Evolutionary conservation across 2,797 vertebrate genomes (phyloP).

Genomic region (Pangasius djambal): DNA sequence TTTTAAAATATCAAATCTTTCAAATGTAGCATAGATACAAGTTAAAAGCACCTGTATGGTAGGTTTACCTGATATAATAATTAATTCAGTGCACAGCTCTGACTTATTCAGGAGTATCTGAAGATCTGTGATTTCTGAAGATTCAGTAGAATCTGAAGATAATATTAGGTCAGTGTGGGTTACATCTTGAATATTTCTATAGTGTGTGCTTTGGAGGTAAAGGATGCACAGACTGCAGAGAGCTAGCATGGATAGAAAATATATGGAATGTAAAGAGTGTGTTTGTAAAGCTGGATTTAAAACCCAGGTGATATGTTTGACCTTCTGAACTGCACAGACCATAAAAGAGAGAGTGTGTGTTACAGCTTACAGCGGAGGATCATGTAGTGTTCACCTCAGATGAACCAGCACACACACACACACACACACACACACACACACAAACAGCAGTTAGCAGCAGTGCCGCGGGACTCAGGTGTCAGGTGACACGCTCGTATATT

Average conservation of each 20-base stretch:
- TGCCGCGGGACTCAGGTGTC: slow-evolving; percentile 31
- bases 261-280: neutral
- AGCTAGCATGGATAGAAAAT: neutral
- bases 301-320: slow-evolving; percentile 18
- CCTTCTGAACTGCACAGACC: slow-evolving; percentile 29
- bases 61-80: neutral
- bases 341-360: slow-evolving; percentile 19
- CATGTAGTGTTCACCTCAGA: slow-evolving; percentile 21
- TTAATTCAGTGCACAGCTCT: neutral
- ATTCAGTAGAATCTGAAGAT: neutral
- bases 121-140: neutral
- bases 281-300: slow-evolving; percentile 11
- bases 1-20: neutral
- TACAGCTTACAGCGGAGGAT: slow-evolving; percentile 21
- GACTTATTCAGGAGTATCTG: neutral
- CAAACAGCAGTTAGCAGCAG: neutral
- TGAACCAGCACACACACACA: slow-evolving; percentile 18
- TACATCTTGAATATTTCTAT: neutral
- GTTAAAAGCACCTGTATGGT: neutral
- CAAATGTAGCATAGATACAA: neutral
- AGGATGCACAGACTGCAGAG: neutral
- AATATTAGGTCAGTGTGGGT: neutral
- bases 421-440: slow-evolving; percentile 3
- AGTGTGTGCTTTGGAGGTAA: neutral
- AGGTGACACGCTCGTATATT: slow-evolving; percentile 29